Evolutionary conservation across 1,140 invertebrate species (phyloP), one percentile per base, ranked within the genome.

Genomic region (Camponotus pennsylvanicus): DNA sequence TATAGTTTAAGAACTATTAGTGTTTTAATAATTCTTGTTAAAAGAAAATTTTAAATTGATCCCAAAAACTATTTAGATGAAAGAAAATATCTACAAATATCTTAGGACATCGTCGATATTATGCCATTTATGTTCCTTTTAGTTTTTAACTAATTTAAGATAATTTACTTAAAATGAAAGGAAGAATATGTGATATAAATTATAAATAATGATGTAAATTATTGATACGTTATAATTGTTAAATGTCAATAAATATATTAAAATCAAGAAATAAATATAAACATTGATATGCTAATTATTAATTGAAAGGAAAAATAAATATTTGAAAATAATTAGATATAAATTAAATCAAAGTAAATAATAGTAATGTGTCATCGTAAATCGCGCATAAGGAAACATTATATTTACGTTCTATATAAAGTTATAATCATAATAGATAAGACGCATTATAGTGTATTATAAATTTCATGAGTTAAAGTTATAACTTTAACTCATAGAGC

Each of bases 41-140:
- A 55, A 18, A 27, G 40, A 34, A 67, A 79, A 69, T 11, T 69
- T 79, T 40, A 69, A 69, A 69, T 79, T 79, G n/a, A 69, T 69
- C 27, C 27, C 8, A 69, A 79, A 79, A 13, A 69, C 8, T 27
- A n/a, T 1, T 5, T 34, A 45, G 27, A 79, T 67, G 37, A 67
- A 66, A 52, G 45, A 40, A 52, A 40, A 13, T 21, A 37, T 13
- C 27, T 27, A 9, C 13, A 5, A 8, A 32, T 18, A 52, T 5
- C 9, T 79, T 66, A 0, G n/a, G 4, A 55, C 0, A 42, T 69
- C 42, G 1, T 64, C 32, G 5, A 49, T 49, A 27, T 9, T 6
- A 40, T 15, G 18, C 27, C 21, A 61, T 77, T n/a, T 77, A 63
- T 52, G 13, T 52, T 27, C 63, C 7, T 27, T n/a, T 27, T n/a